These are phyloP conservation scores for Euleptes europaea DNA, from an alignment of 2,113 vertebrate species.

Conservation along the genomic window DNA sequence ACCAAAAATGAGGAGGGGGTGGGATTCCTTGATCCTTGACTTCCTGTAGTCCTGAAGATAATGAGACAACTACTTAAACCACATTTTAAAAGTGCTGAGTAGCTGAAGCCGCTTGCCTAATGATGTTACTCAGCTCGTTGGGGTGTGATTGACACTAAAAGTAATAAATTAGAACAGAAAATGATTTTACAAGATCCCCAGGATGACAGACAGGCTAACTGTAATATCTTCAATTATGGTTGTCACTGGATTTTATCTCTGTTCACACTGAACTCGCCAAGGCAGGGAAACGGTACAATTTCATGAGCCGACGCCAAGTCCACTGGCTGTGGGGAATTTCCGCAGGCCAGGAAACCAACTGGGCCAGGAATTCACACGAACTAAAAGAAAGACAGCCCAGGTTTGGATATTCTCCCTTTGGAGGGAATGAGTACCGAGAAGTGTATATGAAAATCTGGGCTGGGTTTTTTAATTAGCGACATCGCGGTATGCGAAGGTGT, in stretches of 20 bases:
- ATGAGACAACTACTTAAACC: slow-evolving; percentile 85
- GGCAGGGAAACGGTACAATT: slow-evolving; percentile 61
- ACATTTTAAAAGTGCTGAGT: slow-evolving; percentile 84
- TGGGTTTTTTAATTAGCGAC: not conserved
- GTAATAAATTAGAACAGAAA: slow-evolving; percentile 86
- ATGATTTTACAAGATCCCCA: slow-evolving; percentile 77
- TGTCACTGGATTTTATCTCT: slow-evolving; percentile 74
- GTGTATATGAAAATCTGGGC: not conserved
- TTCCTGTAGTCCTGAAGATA: slow-evolving; percentile 77
- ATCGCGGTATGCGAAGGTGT: not conserved
- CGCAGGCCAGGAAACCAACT: not conserved
- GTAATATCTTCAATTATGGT: slow-evolving; percentile 78
- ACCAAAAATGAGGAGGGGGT: slow-evolving; percentile 44
- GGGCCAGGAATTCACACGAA: not conserved
- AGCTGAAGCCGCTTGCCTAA: slow-evolving; percentile 73
- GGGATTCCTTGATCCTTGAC: slow-evolving; percentile 76
- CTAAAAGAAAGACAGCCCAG: not conserved
- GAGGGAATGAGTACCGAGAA: not conserved
- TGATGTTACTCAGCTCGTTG: slow-evolving; percentile 76
- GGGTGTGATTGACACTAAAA: slow-evolving; percentile 84
- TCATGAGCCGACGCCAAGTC: slow-evolving; percentile 60
- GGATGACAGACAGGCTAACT: slow-evolving; percentile 78
- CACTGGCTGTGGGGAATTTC: slow-evolving; percentile 43
- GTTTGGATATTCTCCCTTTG: not conserved
- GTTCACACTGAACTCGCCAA: slow-evolving; percentile 69